Evolutionary conservation across 1,140 invertebrate genomes (phyloP).

Genomic region (Zaprionus inermis): DNA sequence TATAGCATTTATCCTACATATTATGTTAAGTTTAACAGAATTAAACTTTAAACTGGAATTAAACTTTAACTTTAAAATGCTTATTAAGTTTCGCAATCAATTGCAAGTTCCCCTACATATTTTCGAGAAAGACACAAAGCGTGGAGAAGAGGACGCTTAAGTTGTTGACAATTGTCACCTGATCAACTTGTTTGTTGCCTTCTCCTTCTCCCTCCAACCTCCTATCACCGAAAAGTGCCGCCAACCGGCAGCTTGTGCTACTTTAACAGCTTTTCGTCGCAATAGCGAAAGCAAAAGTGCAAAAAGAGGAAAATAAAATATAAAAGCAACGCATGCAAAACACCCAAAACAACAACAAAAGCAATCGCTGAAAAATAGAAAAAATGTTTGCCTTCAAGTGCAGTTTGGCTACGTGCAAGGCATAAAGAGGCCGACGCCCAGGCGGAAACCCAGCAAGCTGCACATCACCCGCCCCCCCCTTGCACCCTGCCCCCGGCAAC

Average conservation of each 20-base stretch:
- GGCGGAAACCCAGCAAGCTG: background rate
- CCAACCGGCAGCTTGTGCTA: conserved; percentile 28
- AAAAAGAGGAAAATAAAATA: conserved; percentile 8
- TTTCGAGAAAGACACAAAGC: background rate
- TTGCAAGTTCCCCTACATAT: background rate
- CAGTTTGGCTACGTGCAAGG: conserved; percentile 61
- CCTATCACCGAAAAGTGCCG: conserved; percentile 22
- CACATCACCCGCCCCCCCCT: background rate
- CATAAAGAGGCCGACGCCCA: conserved; percentile 43
- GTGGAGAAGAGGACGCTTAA: background rate
- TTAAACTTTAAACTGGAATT: accelerated
- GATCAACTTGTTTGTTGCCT: conserved; percentile 3
- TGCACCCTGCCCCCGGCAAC: background rate
- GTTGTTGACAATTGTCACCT: conserved; percentile 27
- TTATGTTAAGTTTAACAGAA: background rate
- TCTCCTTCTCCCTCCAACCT: too few species aligned
- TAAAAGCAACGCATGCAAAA: conserved; percentile 29
- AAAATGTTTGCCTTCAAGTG: conserved; percentile 52
- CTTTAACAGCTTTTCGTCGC: conserved; percentile 44
- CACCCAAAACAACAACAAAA: conserved; percentile 10
- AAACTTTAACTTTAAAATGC: background rate
- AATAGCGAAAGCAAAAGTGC: conserved; percentile 35
- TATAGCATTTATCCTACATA: background rate
- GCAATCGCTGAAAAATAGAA: background rate
- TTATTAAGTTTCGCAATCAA: background rate